These are phyloP conservation scores for Brachypalpus laphriformis DNA, from an alignment of 2,888 invertebrate genomes.

Conservation along the genomic window DNA sequence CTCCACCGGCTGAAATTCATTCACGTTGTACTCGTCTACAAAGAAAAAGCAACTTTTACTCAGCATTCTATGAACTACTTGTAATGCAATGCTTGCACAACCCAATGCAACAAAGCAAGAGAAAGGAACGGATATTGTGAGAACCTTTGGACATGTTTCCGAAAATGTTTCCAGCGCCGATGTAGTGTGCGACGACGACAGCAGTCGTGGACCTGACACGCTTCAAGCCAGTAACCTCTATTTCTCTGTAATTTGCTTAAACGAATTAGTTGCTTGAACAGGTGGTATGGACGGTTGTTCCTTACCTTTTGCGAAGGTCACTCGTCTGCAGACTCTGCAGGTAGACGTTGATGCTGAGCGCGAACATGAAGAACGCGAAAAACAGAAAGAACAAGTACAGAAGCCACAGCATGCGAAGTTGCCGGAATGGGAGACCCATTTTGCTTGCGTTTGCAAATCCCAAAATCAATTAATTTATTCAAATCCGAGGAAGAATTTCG, in stretches of 20 bases:
- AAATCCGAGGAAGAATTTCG: background rate
- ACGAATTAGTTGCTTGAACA: constrained; percentile 49
- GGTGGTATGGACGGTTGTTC: background rate
- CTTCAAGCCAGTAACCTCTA: constrained; percentile 56
- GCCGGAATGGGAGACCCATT: constrained; percentile 81
- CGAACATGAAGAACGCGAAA: constrained; percentile 83
- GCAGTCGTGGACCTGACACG: constrained; percentile 78
- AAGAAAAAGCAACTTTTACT: constrained; percentile 42
- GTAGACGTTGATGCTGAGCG: constrained; percentile 82
- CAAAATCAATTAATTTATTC: constrained; percentile 8
- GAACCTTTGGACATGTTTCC: constrained; percentile 90
- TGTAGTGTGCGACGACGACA: constrained; percentile 94
- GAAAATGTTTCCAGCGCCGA: constrained; percentile 91
- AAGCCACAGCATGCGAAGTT: constrained; percentile 81
- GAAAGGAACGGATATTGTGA: background rate
- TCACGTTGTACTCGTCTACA: constrained; percentile 85
- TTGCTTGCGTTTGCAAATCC: constrained; percentile 26
- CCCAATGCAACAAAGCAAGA: constrained; percentile 8
- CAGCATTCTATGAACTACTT: background rate
- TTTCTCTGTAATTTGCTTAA: constrained; percentile 74
- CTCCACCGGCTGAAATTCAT: constrained; percentile 89
- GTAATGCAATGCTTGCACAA: background rate
- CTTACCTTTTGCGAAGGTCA: constrained; percentile 65
- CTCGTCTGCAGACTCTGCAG: constrained; percentile 79
- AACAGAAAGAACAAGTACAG: constrained; percentile 81